A percentile compares a stretch with the other conserved stretches of the same genome.
These are phyloP conservation scores for Numenius phaeopus DNA, from an alignment of 2,797 vertebrate genomes.

Conservation along the genomic window DNA sequence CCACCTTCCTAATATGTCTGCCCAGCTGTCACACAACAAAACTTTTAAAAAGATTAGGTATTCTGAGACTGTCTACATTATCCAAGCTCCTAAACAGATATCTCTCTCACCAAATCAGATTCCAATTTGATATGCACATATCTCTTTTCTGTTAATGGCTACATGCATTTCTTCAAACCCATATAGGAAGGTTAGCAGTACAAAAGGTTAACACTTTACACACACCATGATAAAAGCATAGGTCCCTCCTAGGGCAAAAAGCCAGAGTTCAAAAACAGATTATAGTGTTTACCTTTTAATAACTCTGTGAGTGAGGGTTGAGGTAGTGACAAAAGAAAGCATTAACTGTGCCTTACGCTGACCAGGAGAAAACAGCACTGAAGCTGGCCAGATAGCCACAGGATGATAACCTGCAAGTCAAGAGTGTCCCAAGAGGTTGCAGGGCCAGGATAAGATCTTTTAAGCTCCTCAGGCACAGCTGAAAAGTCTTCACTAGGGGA, in stretches of 20 bases:
- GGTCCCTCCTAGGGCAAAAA: neutral
- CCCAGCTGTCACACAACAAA: neutral
- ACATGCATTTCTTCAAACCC: neutral
- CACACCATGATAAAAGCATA: neutral
- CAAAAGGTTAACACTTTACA: neutral
- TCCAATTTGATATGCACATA: neutral
- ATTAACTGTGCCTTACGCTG: neutral
- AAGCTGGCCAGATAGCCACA: neutral
- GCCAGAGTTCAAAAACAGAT: neutral
- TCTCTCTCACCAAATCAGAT: neutral
- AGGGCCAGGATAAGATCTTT: neutral
- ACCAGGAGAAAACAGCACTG: neutral
- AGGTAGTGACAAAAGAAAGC: neutral
- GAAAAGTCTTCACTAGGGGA: neutral
- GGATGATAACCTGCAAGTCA: neutral
- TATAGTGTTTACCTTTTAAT: neutral
- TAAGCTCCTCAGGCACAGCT: neutral
- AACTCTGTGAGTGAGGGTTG: neutral
- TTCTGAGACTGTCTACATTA: neutral
- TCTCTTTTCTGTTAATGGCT: neutral
- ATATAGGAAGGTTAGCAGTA: neutral
- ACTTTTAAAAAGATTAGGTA: neutral
- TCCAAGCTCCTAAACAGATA: neutral
- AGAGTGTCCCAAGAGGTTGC: neutral
- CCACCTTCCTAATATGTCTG: neutral